Percentiles rank a stretch among this genome's conserved stretches.
phyloP scores from a whole-genome alignment of 1,140 invertebrate species.

The Musca vetustissima region DNA sequence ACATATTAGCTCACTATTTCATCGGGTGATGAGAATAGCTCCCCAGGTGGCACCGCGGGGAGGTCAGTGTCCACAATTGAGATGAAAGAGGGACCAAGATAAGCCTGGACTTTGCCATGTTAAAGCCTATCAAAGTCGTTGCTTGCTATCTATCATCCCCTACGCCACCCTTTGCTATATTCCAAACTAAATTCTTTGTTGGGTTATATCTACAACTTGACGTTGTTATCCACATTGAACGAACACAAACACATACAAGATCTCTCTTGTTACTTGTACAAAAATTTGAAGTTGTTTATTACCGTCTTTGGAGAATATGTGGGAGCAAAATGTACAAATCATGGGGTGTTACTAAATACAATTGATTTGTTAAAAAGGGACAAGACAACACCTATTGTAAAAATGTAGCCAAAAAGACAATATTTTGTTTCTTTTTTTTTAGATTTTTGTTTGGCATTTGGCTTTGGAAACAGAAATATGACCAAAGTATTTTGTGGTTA shows the following conservation, averaged over 20 bases:
- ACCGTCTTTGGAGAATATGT: slow-evolving; percentile 20
- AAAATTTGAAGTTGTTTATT: slow-evolving; percentile 24
- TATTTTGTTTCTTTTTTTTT: neutral
- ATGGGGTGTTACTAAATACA: slow-evolving; percentile 23
- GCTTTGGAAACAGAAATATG: too few species aligned
- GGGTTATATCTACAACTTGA: too few species aligned
- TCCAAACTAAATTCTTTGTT: too few species aligned
- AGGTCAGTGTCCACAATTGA: too few species aligned
- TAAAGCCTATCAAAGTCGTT: too few species aligned
- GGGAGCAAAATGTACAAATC: slow-evolving; percentile 24
- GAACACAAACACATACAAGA: neutral
- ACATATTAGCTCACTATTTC: too few species aligned
- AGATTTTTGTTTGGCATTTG: neutral
- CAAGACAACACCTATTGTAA: slow-evolving; percentile 23
- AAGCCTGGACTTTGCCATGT: too few species aligned
- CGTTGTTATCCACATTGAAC: neutral
- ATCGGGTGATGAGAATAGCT: too few species aligned
- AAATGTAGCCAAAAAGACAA: neutral
- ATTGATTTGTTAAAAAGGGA: slow-evolving; percentile 24
- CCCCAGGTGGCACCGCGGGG: too few species aligned
- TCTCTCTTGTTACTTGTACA: slow-evolving; percentile 4
- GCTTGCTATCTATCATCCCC: too few species aligned
- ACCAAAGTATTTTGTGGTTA: neutral
- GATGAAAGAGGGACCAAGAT: too few species aligned
- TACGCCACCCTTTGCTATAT: too few species aligned